Evolutionary conservation across 2,888 invertebrate species (phyloP), one percentile per base, ranked within the genome.

Genomic region (Chorisops tibialis): DNA sequence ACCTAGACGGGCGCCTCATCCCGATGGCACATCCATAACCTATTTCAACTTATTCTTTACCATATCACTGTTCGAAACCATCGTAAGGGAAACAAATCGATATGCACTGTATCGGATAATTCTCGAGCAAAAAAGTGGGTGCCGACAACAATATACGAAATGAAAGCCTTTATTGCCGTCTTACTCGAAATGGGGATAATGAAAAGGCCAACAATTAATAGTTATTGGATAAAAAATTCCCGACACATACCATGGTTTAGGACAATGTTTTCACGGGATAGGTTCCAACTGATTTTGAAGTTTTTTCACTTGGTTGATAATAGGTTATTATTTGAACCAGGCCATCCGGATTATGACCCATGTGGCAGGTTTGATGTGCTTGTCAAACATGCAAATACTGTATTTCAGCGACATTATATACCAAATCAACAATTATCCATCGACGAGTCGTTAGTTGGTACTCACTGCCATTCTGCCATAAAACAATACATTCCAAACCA

Each of bases 401-500:
- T 52, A 16, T 52, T 52, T 52, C 52, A 37, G 14, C 52, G 18
- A 11, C 52, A 52, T 52, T 52, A 52, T 52, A 18, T 52, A 37
- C 52, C 52, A 35, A 35, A 38, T 52, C 35, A 52, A 38, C 50
- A 71, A 30, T 56, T 71, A 51, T 64, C 63, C 51, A 64, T 70
- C 11, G 69, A 68, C 47, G 70, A 70, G 62, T 70, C 67, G 14
- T 65, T 69, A 61, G 69, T 70, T 48, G 70, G 69, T 50, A 70
- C 70, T 7, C 62, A 70, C 30, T 48, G 63, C 35, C 65, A 61
- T 37, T 49, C 69, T 21, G 14, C 50, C 11, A 59, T 68, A 22
- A 70, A 64, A 9, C 70, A 70, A 49, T 69, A 70, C 64, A 21
- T 70, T 6, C 67, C 68, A 43, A 69, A 68, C 62, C 70, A 71